Evolutionary conservation across 2,797 vertebrate species (phyloP).

Genomic region (Bovichtus variegatus): DNA sequence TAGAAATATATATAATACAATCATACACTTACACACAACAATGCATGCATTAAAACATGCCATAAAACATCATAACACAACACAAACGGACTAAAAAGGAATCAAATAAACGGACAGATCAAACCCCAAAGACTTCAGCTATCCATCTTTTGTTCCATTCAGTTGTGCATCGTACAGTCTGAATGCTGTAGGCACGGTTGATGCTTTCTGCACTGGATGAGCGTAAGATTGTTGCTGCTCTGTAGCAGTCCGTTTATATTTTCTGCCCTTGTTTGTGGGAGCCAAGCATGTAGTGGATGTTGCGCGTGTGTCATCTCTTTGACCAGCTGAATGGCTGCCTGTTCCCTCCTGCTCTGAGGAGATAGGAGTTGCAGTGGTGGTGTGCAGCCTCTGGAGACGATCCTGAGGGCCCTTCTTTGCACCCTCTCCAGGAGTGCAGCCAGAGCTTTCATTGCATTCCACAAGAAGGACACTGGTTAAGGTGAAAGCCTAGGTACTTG

Average conservation of each 20-base stretch:
- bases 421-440: too few relatives aligned
- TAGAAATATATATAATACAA: too few relatives aligned
- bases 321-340: conserved; percentile 17
- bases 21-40: too few relatives aligned
- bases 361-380: conserved; percentile 4
- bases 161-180: not conserved
- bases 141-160: too few relatives aligned
- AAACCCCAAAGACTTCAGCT: not conserved
- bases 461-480: too few relatives aligned
- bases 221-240: conserved; percentile 1
- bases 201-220: not conserved
- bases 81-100: not conserved
- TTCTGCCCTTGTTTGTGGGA: conserved; percentile 9
- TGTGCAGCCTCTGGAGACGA: conserved; percentile 5
- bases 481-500: too few relatives aligned
- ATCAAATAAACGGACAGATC: not conserved
- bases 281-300: conserved; percentile 7
- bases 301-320: not conserved
- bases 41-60: too few relatives aligned
- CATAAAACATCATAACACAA: too few relatives aligned
- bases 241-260: conserved; percentile 4
- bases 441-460: too few relatives aligned
- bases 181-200: not conserved
- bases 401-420: too few relatives aligned
- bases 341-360: conserved; percentile 8